Evolutionary conservation across 2,113 vertebrate genomes (phyloP).

Genomic region (Antechinus flavipes): DNA sequence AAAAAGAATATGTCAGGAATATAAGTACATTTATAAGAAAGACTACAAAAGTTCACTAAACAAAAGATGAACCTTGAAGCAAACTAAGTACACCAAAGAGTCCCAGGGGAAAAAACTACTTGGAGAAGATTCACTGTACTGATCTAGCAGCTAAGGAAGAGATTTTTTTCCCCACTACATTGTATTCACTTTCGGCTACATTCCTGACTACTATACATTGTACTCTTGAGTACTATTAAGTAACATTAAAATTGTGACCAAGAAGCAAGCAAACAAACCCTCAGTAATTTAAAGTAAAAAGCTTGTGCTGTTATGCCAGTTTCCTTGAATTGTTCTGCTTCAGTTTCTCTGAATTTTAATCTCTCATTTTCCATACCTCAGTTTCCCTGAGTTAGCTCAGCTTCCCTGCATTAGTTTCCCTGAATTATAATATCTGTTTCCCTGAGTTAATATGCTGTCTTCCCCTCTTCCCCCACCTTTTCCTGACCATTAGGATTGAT

Average conservation of each 20-base stretch:
- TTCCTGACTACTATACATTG: slow-evolving; percentile 8
- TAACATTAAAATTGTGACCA: background rate
- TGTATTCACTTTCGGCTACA: background rate
- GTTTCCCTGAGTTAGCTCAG: too few species aligned
- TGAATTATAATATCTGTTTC: too few species aligned
- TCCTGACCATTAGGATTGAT: too few species aligned
- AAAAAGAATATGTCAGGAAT: slow-evolving; percentile 16
- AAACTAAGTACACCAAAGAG: background rate
- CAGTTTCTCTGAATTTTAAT: too few species aligned
- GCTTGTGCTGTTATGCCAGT: background rate
- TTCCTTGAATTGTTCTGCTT: too few species aligned
- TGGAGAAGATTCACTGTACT: slow-evolving; percentile 31
- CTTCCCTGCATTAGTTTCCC: too few species aligned
- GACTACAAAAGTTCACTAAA: slow-evolving; percentile 41
- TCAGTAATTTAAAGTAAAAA: background rate
- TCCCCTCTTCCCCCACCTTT: too few species aligned
- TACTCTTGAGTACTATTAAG: slow-evolving; percentile 12
- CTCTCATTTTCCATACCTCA: too few species aligned
- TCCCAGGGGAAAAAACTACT: slow-evolving; percentile 8
- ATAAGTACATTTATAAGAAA: slow-evolving; percentile 36
- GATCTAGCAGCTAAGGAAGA: slow-evolving; percentile 39
- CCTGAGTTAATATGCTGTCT: too few species aligned
- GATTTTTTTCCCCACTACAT: background rate
- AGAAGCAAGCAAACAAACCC: background rate
- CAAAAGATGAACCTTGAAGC: slow-evolving; percentile 7